phyloP scores from a whole-genome alignment of 2,113 vertebrate genomes.

The Elgaria multicarinata region DNA sequence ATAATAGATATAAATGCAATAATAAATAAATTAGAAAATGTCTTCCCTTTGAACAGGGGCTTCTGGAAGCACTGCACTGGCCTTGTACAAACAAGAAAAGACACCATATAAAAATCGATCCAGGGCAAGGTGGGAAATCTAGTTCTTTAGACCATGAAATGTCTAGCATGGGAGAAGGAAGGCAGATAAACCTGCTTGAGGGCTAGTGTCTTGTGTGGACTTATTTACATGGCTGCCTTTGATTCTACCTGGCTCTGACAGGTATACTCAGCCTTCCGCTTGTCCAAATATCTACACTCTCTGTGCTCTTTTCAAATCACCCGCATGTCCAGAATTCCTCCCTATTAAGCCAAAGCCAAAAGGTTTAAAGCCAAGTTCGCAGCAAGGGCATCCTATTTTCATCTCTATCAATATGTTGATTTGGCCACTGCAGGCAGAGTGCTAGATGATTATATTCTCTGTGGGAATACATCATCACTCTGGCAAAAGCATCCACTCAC shows the following conservation, averaged over 20 bases:
- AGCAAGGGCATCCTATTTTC: not conserved
- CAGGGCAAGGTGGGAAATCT: no score
- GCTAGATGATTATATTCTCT: not conserved
- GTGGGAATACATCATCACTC: not conserved
- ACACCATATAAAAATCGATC: no score
- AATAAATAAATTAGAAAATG: no score
- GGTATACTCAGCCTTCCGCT: not conserved
- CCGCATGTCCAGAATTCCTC: not conserved
- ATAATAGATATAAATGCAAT: no score
- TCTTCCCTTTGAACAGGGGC: no score
- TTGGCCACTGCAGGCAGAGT: not conserved
- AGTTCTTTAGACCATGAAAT: no score
- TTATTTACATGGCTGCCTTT: not conserved
- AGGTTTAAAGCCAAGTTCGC: slow-evolving; percentile 19
- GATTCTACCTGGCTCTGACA: not conserved
- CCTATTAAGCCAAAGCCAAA: not conserved
- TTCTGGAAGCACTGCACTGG: no score
- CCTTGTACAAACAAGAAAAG: no score
- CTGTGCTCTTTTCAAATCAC: not conserved
- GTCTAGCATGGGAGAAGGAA: not conserved
- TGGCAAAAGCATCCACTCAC: not conserved
- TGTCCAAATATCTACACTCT: not conserved
- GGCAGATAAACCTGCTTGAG: not conserved
- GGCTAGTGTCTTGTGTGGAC: not conserved
- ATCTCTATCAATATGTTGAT: slow-evolving; percentile 3